Base-by-base conservation (phyloP, 2,113 vertebrate species). In the Peucedramus taeniatus region DNA sequence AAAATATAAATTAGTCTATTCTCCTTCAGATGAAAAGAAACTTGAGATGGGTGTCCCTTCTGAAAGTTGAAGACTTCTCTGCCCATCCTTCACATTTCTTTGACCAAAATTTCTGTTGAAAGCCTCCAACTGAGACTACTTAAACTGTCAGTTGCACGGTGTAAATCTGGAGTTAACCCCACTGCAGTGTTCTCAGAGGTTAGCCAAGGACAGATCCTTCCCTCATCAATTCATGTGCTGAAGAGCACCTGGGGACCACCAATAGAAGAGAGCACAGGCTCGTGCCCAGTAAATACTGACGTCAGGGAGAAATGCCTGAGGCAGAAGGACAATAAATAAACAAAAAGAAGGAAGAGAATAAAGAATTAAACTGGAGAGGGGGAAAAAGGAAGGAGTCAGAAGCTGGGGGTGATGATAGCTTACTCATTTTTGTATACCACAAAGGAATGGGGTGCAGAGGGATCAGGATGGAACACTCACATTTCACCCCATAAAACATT, bases 121-220 rank as follows among this genome's bases (percentile, higher is more conserved):
- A 91, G 33, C 35, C 39, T 86, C 75, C 82, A 94, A 19, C 35
- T 80, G 82, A 76, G 53, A 78, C 57, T 68, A 84, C 65, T 82
- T 89, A 78, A 92, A 1, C 53, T 94, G 70, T 90, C 70, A 83
- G 3, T 39, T 35, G 18, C 35, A 51, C 1, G 0, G 45, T 50
- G 59, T 87, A 93, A 91, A 91, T 89, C 87, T 93, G 78, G 54
- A 76, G 60, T 68, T 89, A 94, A 87, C 51, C 61, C 85, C 50
- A 33, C 21, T 12, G 11, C 33, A n/a, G 17, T 7, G 17, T 6
- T 87, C 74, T 27, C 20, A 33, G 80, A 79, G 68, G 42, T 83
- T 61, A 72, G 44, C 31, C 82, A 86, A 80, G 69, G 83, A 91
- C 69, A 66, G 65, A 47, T 78, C 57, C 61, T 75, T 75, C 56